Conservation (phyloP, 2,888 invertebrate species). For the Artemia sinica region DNA sequence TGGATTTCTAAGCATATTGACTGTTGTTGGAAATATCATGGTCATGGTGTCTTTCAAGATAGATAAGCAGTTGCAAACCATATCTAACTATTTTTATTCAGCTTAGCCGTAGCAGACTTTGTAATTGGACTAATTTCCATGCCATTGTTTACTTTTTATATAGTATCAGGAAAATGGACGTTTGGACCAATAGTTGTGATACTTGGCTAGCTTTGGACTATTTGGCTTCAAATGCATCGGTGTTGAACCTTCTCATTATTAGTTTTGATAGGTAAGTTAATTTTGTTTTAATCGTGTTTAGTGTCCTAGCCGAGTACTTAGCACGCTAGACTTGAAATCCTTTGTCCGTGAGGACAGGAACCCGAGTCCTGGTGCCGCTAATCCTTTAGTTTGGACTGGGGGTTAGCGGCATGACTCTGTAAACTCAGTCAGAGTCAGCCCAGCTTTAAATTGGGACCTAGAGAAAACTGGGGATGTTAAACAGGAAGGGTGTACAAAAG, state of each 20-base stretch:
- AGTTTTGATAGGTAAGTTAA: conserved; percentile 72
- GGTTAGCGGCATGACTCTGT: too few relatives aligned
- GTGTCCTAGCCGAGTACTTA: too few relatives aligned
- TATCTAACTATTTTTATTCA: conserved; percentile 90
- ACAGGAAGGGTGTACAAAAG: too few relatives aligned
- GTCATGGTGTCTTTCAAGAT: conserved; percentile 97
- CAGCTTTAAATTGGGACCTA: too few relatives aligned
- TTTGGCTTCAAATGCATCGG: conserved; percentile 92
- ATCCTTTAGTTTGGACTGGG: too few relatives aligned
- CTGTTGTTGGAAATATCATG: conserved; percentile 88
- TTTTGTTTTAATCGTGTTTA: too few relatives aligned
- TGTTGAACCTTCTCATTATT: conserved; percentile 90
- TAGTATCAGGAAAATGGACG: conserved; percentile 85
- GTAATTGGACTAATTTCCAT: conserved; percentile 92
- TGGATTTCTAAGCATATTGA: conserved; percentile 59
- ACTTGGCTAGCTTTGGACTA: conserved; percentile 96
- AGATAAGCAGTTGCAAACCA: conserved; percentile 94
- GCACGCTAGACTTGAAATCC: too few relatives aligned
- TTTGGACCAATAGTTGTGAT: conserved; percentile 82
- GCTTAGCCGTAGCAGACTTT: conserved; percentile 91
- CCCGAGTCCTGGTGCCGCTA: too few relatives aligned
- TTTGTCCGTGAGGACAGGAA: too few relatives aligned
- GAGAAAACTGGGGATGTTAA: too few relatives aligned
- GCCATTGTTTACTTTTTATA: conserved; percentile 88
- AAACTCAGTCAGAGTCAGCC: too few relatives aligned